Evolutionary conservation across 2,888 invertebrate genomes (phyloP).

Genomic region (Phalera bucephala): DNA sequence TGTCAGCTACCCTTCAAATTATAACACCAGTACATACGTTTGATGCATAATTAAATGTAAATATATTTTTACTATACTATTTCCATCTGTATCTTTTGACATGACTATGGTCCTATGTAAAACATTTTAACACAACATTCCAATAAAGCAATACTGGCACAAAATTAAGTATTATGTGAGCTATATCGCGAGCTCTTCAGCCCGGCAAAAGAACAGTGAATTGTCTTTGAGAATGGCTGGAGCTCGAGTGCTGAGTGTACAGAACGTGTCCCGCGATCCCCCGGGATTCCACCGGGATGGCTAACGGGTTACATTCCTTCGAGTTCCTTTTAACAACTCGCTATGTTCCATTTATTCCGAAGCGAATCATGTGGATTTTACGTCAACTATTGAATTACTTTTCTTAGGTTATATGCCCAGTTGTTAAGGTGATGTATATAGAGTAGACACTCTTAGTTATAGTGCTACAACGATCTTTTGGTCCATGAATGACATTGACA

Average conservation of each 20-base stretch:
- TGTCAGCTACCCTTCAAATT: too few species aligned
- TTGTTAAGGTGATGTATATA: too few species aligned
- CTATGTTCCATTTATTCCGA: slow-evolving; percentile 51
- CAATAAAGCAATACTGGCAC: slow-evolving; percentile 23
- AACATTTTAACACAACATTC: too few species aligned
- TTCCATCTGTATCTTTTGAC: too few species aligned
- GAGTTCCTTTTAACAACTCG: slow-evolving; percentile 49
- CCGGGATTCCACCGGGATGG: slow-evolving; percentile 50
- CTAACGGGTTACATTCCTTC: slow-evolving; percentile 62
- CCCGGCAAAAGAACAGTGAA: slow-evolving; percentile 57
- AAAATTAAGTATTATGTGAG: slow-evolving; percentile 58
- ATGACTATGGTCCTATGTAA: too few species aligned
- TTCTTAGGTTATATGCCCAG: too few species aligned
- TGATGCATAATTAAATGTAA: too few species aligned
- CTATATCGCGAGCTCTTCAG: slow-evolving; percentile 53
- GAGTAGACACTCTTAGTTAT: too few species aligned
- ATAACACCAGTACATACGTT: too few species aligned
- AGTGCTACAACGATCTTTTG: too few species aligned
- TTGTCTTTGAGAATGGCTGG: slow-evolving; percentile 66
- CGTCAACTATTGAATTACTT: slow-evolving; percentile 16
- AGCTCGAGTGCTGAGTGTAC: slow-evolving; percentile 64
- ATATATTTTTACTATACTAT: too few species aligned
- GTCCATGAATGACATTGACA: too few species aligned
- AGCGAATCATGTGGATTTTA: slow-evolving; percentile 25
- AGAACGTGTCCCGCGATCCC: slow-evolving; percentile 64